These are phyloP conservation scores for Volucella inflata DNA, from an alignment of 2,888 invertebrate genomes.

Conservation along the genomic window DNA sequence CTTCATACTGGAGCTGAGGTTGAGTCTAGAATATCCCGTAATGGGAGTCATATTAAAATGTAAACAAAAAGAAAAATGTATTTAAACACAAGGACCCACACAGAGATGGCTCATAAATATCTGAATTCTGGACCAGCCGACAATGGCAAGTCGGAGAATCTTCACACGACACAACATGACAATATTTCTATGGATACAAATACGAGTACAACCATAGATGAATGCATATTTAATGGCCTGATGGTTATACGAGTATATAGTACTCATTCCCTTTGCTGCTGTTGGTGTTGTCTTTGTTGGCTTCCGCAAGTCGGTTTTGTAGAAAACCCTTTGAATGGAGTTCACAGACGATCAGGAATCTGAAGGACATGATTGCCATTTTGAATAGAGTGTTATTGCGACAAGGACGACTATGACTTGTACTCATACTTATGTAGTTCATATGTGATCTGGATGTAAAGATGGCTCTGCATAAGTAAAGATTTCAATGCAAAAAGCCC, in stretches of 20 bases:
- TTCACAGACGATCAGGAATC: slow-evolving; percentile 74
- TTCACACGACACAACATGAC: slow-evolving; percentile 3
- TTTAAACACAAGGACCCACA: slow-evolving; percentile 70
- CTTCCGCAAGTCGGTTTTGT: slow-evolving; percentile 48
- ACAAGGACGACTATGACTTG: slow-evolving; percentile 48
- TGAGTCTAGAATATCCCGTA: slow-evolving; percentile 39
- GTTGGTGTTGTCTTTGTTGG: slow-evolving; percentile 52
- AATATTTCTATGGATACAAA: neutral
- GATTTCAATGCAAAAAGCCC: slow-evolving; percentile 15
- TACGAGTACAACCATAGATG: slow-evolving; percentile 7
- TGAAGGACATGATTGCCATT: slow-evolving; percentile 76
- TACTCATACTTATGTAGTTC: neutral
- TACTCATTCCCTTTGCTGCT: too few relatives aligned
- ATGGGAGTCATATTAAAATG: slow-evolving; percentile 70
- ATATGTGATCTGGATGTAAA: slow-evolving; percentile 4
- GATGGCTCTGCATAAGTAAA: slow-evolving; percentile 41
- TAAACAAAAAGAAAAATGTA: slow-evolving; percentile 68
- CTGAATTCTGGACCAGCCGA: slow-evolving; percentile 47
- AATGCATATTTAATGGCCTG: slow-evolving; percentile 63
- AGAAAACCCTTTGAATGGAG: slow-evolving; percentile 57
- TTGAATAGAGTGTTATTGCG: slow-evolving; percentile 71
- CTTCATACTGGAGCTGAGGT: slow-evolving; percentile 46
- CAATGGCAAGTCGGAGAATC: slow-evolving; percentile 37
- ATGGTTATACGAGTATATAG: too few relatives aligned
- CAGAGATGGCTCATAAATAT: slow-evolving; percentile 70